Percentiles rank a stretch among this genome's conserved stretches.
Conservation (phyloP, 1,140 invertebrate species). For the Hylaeus volcanicus region DNA sequence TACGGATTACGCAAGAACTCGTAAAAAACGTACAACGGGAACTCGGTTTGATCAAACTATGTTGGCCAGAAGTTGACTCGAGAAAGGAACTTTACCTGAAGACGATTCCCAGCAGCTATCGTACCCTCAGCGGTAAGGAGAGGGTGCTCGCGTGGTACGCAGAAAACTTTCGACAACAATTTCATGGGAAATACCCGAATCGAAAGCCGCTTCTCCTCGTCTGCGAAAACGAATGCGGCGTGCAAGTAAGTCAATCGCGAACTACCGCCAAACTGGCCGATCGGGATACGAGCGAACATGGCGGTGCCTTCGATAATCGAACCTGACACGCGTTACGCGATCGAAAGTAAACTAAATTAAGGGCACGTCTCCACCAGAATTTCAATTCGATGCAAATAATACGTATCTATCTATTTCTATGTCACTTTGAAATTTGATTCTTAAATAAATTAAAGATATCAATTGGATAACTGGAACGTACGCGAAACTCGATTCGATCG, state of each 20-base stretch:
- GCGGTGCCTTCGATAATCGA: too few relatives aligned
- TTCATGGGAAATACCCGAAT: slow-evolving; percentile 84
- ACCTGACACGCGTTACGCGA: neutral
- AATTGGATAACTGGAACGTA: too few relatives aligned
- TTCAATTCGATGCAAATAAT: slow-evolving; percentile 12
- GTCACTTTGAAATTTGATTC: slow-evolving; percentile 10
- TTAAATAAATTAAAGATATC: neutral
- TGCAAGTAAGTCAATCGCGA: slow-evolving; percentile 81
- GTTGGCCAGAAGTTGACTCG: slow-evolving; percentile 80
- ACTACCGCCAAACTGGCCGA: neutral
- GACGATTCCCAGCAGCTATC: slow-evolving; percentile 87
- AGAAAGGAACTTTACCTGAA: slow-evolving; percentile 80
- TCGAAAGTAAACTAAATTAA: neutral
- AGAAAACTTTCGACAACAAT: slow-evolving; percentile 92
- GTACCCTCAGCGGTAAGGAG: slow-evolving; percentile 88
- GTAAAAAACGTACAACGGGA: slow-evolving; percentile 77
- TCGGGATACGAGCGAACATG: neutral
- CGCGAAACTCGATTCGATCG: too few relatives aligned
- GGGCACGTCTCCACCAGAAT: neutral
- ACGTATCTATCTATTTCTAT: slow-evolving; percentile 3
- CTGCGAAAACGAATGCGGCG: slow-evolving; percentile 90
- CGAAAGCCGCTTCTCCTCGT: slow-evolving; percentile 88
- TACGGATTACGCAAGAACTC: slow-evolving; percentile 70
- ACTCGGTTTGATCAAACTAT: slow-evolving; percentile 80
- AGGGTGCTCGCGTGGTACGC: slow-evolving; percentile 87